Evolutionary conservation across 2,888 invertebrate species (phyloP), one percentile per base, ranked within the genome.

Genomic region (Nymphalis polychloros): DNA sequence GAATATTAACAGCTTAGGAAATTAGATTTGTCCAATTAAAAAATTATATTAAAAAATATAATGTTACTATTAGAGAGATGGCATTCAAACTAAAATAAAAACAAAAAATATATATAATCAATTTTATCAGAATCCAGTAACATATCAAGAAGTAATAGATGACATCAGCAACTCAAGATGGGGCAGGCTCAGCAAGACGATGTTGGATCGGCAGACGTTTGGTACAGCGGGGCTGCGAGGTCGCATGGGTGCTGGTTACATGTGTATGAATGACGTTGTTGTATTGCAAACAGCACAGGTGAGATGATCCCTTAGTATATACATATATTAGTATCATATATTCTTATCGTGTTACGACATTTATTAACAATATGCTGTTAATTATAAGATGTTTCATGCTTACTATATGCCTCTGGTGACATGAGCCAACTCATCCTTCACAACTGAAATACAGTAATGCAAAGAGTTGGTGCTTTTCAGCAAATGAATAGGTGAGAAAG

Each of bases 221-320:
- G 98, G 98, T 20, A 99, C 98, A 1, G 98, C 98, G 0, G 98
- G 99, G 0, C 92, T 99, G 47, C 94, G 99, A 73, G 98, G 97
- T 0, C 93, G 93, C 73, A 99, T 99, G 99, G 97, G 95, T 20
- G 96, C 98, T 19, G 99, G 99, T 0, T 98, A 96, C 86, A 95
- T 94, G 74, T 95, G 96, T 73, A 97, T 99, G 97, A 99, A 99
- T 86, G 99, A 99, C 86, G 93, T 99, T 57, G 98, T 98, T 0
- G 97, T 98, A 0, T 94, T 99, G 61, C 99, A 99, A 90, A 98
- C 98, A 1, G 96, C 96, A 1, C 98, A 99, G 86, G 93, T 93
- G 67, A 64, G 17, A 19, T 41, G 10, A 41, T 41, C n/a, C 20
- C 20, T 59, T 59, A 48, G 41, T 53, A 50, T 10, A 8, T 48